Conservation (phyloP, 2,888 invertebrate genomes). For the Hetaerina titia region DNA sequence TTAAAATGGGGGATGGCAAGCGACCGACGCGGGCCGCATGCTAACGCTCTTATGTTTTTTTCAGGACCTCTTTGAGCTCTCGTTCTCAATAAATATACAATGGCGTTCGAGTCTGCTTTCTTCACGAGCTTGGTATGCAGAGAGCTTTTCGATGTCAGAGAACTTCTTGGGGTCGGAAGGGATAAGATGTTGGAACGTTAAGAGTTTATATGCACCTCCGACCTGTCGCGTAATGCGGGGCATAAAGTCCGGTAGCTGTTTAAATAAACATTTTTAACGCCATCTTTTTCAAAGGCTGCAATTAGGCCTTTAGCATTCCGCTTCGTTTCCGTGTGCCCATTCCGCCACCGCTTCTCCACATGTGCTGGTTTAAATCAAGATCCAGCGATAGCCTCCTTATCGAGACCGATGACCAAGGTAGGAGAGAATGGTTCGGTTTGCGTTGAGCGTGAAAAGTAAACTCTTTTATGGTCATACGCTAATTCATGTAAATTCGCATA, state of each 20-base stretch:
- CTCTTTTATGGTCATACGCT: background rate
- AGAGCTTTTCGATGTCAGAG: conserved; percentile 57
- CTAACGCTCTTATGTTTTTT: conserved; percentile 9
- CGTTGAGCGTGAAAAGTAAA: background rate
- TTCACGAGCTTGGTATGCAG: conserved; percentile 62
- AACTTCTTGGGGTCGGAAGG: background rate
- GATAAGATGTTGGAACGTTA: background rate
- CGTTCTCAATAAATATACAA: conserved; percentile 60
- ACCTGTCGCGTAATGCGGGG: conserved; percentile 46
- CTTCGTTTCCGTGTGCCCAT: background rate
- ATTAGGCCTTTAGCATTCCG: background rate
- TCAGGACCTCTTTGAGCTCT: conserved; percentile 27
- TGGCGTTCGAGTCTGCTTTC: conserved; percentile 22
- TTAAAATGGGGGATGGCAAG: conserved; percentile 19
- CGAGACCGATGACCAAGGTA: background rate
- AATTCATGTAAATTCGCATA: no score
- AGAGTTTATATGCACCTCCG: background rate
- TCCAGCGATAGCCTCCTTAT: background rate
- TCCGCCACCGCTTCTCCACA: background rate
- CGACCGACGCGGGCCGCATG: conserved; percentile 5
- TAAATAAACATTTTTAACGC: conserved; percentile 42
- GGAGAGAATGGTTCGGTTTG: background rate
- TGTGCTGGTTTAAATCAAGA: background rate
- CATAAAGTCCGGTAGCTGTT: conserved; percentile 46
- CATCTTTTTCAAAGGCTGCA: conserved; percentile 1